Base-by-base conservation (phyloP, 2,113 vertebrate genomes). In the Chaetodon auriga region DNA sequence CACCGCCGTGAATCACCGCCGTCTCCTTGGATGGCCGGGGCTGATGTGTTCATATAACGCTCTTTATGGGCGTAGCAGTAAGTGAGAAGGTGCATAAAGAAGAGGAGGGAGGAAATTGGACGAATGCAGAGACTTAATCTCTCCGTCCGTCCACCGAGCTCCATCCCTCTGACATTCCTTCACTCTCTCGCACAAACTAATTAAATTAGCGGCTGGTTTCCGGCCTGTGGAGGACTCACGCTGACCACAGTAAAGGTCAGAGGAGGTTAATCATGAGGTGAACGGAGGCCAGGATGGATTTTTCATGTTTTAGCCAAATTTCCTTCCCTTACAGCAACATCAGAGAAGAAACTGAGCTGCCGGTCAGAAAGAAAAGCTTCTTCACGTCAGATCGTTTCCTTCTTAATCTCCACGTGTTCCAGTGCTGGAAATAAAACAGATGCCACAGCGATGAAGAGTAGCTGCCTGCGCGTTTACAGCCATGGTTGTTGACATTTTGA, bases 1-100 rank as follows among this genome's bases (percentile, higher is more conserved):
- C 82, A 64, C 43, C 41, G 51, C 63, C 30, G 30, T 30, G 30
- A 30, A 30, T 30, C 30, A 30, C 30, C 30, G 30, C 68, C 21
- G 69, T 78, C 68, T 82, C 88, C 82, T 87, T 58, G 82, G 78
- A 57, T 35, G 60, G 21, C 19, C 10, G 0, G 51, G 64, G 12
- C 81, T 64, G 75, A 65, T 82, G 82, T 73, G 79, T 71, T 83
- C 68, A 70, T 85, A 46, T 78, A 83, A 85, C 57, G 68, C 58
- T 62, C 82, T 68, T 53, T n/a, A 30, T 64, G 51, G 76, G 38
- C 6, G 5, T 1, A 23, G 79, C 80, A 71, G 71, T 66, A 54
- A 83, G 76, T 64, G 61, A 21, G 74, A 68, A 68, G 72, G 61
- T 16, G 55, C 35, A 45, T 63, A 48, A 72, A 80, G 80, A 68